These are phyloP conservation scores for Plagodis dolabraria DNA, from an alignment of 2,888 invertebrate genomes.

Conservation along the genomic window DNA sequence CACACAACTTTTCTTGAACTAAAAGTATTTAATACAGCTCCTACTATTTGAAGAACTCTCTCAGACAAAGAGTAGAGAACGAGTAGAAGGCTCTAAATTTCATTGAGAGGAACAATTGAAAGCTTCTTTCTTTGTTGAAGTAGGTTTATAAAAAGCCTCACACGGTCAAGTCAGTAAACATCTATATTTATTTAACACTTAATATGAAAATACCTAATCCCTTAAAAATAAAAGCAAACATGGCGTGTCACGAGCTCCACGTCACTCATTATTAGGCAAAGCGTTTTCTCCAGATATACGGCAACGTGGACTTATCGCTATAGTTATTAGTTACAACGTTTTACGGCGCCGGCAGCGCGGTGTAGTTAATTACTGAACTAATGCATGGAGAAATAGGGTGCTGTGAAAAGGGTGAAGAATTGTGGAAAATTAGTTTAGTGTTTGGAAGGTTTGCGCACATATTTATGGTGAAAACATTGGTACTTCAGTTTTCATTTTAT, in stretches of 20 bases:
- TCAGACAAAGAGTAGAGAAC: too few species aligned
- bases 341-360: conserved; percentile 2
- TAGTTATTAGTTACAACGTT: conserved; percentile 14
- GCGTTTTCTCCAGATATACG: conserved; percentile 17
- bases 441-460: conserved; percentile 2
- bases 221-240: conserved; percentile 3
- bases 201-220: neutral
- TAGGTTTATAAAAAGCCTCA: too few species aligned
- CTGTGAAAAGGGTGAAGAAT: conserved; percentile 8
- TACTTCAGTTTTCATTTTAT: neutral
- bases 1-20: too few species aligned
- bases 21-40: too few species aligned
- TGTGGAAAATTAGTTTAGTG: conserved; percentile 15
- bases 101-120: too few species aligned
- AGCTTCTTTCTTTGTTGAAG: too few species aligned
- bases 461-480: too few species aligned
- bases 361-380: conserved; percentile 25
- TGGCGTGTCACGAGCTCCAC: conserved; percentile 6
- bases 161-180: too few species aligned
- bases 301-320: conserved; percentile 10
- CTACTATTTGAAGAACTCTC: too few species aligned
- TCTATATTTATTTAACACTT: too few species aligned
- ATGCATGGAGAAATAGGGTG: conserved; percentile 11
- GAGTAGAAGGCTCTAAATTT: too few species aligned
- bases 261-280: conserved; percentile 22